phyloP scores from a whole-genome alignment of 92 coral and sea anemone genomes.

The Anthopleura xanthogrammica region DNA sequence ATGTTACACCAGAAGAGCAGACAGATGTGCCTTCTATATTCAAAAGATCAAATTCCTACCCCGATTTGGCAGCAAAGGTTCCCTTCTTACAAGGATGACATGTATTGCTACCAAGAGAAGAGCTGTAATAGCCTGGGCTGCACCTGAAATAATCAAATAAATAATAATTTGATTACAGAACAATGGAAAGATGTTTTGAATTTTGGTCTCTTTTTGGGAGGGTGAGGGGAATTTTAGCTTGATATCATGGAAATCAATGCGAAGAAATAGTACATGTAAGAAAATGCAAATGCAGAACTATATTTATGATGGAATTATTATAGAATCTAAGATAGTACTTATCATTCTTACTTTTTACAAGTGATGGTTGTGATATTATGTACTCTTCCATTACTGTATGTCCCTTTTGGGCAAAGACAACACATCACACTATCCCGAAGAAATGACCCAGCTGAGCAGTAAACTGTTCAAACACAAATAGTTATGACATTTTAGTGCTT shows the following conservation, averaged over 20 bases:
- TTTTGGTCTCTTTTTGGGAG: not conserved
- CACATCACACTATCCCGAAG: conserved; percentile 39
- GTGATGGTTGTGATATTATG: conserved; percentile 40
- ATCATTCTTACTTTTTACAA: conserved; percentile 33
- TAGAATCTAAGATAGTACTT: not conserved
- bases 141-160: conserved; percentile 30
- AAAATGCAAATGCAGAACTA: too few species aligned
- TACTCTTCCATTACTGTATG: conserved; percentile 41
- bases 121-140: conserved; percentile 45
- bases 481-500: not conserved
- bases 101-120: conserved; percentile 22
- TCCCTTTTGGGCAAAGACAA: conserved; percentile 48
- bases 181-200: not conserved
- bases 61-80: conserved; percentile 43
- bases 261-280: too few species aligned
- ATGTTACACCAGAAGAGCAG: too few species aligned
- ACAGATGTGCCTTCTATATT: too few species aligned
- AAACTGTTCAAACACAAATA: conserved; percentile 33
- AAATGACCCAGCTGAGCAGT: conserved; percentile 45
- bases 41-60: conserved; percentile 28
- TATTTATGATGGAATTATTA: not conserved
- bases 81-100: conserved; percentile 46
- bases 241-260: too few species aligned
- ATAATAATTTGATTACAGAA: not conserved
- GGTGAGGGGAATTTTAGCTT: too few species aligned